These are phyloP conservation scores for Macrostomum lignano DNA, from an alignment of 1,140 invertebrate species.

Conservation along the genomic window DNA sequence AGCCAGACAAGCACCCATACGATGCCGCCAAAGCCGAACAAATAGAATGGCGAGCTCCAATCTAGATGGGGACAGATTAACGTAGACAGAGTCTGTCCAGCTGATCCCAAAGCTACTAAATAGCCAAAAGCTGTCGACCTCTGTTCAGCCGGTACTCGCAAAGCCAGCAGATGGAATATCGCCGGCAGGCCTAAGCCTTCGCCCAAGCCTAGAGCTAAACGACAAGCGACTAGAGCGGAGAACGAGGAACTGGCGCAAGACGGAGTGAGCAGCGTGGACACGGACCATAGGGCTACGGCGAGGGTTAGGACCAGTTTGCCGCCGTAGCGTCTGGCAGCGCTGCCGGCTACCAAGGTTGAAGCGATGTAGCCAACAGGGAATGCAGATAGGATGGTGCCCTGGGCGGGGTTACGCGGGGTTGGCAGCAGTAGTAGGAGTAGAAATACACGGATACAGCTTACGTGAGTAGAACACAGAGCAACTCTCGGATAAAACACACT, in stretches of 20 bases:
- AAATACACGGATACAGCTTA: too few species aligned
- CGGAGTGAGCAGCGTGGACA: conserved; percentile 43
- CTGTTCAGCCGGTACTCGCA: conserved; percentile 42
- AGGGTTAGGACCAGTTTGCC: conserved; percentile 40
- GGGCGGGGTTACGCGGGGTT: too few species aligned
- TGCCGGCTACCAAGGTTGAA: too few species aligned
- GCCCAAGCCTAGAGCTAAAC: conserved; percentile 41
- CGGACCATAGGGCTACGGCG: conserved; percentile 44
- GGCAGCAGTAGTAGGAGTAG: too few species aligned
- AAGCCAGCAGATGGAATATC: conserved; percentile 48
- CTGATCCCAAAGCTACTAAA: conserved; percentile 41
- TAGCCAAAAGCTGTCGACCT: conserved; percentile 46
- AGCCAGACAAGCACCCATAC: conserved; percentile 41
- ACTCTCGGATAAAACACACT: too few species aligned
- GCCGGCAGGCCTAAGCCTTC: conserved; percentile 53
- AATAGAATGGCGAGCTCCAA: conserved; percentile 42
- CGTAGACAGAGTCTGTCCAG: conserved; percentile 46
- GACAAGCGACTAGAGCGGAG: conserved; percentile 36
- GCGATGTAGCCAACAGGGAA: too few species aligned
- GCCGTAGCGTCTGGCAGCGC: conserved; percentile 40
- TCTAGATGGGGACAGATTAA: conserved; percentile 35
- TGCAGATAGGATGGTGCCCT: too few species aligned
- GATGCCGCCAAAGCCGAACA: conserved; percentile 41
- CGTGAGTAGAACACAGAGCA: too few species aligned
- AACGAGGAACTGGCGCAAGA: conserved; percentile 37